Evolutionary conservation across 2,888 invertebrate genomes (phyloP).

Genomic region (Dysmachus trigonus): DNA sequence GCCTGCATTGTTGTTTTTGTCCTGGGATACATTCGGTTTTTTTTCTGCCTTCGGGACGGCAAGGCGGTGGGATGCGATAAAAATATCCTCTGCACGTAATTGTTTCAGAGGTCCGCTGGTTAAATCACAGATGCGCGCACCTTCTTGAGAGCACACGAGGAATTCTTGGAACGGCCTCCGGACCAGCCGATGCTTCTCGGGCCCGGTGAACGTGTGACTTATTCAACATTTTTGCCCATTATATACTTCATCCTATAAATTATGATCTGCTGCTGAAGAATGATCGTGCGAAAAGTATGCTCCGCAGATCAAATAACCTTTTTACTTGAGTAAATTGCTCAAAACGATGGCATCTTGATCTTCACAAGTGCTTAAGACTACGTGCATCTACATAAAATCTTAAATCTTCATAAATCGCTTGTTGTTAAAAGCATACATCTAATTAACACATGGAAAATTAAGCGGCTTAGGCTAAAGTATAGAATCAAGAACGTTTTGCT

Average conservation of each 20-base stretch:
- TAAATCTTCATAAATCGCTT: background rate
- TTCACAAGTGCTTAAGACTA: background rate
- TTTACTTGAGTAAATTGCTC: background rate
- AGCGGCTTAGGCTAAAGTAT: too few relatives aligned
- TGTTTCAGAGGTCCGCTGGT: background rate
- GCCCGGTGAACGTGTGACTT: background rate
- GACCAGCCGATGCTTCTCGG: background rate
- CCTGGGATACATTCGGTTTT: background rate
- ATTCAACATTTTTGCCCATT: conserved; percentile 4
- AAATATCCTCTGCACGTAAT: conserved; percentile 17
- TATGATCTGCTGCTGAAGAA: conserved; percentile 3
- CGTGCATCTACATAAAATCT: background rate
- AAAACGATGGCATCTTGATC: background rate
- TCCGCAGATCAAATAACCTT: background rate
- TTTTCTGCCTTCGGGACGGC: background rate
- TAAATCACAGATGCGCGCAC: conserved; percentile 14
- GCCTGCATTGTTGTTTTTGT: conserved; percentile 4
- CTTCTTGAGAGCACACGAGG: background rate
- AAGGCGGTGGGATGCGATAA: background rate
- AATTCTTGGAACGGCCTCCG: background rate
- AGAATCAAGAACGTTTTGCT: too few relatives aligned
- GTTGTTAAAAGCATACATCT: background rate
- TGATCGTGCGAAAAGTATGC: conserved; percentile 21
- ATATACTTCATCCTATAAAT: background rate
- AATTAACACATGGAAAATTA: background rate